A percentile compares a stretch with the other conserved stretches of the same genome.
Evolutionary conservation across 2,113 vertebrate genomes (phyloP).

Genomic region (Tupaia chinensis): DNA sequence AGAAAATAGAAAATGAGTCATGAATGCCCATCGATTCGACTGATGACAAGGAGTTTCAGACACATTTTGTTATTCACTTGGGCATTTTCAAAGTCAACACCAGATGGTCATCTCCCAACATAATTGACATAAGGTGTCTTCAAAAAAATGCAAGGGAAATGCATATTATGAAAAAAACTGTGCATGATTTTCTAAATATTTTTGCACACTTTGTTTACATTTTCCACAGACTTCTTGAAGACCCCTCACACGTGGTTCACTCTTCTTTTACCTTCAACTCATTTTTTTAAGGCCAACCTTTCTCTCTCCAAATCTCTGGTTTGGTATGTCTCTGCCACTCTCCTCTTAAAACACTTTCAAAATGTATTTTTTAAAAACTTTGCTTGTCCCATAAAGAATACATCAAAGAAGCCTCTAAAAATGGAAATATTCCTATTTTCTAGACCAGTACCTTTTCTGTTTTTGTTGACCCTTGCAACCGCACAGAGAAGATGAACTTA

Average conservation of each 20-base stretch:
- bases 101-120: constrained; percentile 32
- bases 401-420: neutral
- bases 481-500: constrained; percentile 29
- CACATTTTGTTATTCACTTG: neutral
- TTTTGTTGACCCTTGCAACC: neutral
- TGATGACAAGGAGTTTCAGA: constrained; percentile 26
- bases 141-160: no score
- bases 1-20: constrained; percentile 29
- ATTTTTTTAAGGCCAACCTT: constrained; percentile 43
- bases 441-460: neutral
- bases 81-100: constrained; percentile 63
- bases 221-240: no score
- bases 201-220: no score
- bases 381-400: constrained; percentile 14
- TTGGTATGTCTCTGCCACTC: constrained; percentile 35
- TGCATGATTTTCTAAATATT: no score
- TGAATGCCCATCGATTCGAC: constrained; percentile 31
- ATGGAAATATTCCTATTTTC: neutral
- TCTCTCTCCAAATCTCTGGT: constrained; percentile 30
- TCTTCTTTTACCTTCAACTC: constrained; percentile 58
- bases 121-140: no score
- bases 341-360: constrained; percentile 43
- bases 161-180: no score
- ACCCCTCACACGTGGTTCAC: neutral
- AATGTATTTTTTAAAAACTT: constrained; percentile 49